phyloP scores from a whole-genome alignment of 2,113 vertebrate genomes.

The Emydura subglobosa region DNA sequence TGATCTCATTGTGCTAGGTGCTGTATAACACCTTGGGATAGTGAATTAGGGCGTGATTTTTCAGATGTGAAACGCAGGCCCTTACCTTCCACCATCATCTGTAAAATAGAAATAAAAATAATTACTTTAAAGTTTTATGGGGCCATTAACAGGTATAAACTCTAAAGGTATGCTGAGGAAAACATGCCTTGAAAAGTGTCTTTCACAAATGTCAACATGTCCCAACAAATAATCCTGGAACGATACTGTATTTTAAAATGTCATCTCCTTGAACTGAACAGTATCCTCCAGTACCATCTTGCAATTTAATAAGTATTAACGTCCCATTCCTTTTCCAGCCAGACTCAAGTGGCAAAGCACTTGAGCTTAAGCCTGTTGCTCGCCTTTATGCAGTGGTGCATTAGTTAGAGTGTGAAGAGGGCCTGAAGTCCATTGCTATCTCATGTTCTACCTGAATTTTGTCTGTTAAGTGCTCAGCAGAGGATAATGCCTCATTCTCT shows the following conservation, averaged over 20 bases:
- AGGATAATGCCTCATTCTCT: slow-evolving; percentile 62
- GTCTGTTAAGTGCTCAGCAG: slow-evolving; percentile 32
- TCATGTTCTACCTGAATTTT: neutral
- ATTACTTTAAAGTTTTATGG: neutral
- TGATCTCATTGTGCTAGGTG: neutral
- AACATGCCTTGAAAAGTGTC: neutral
- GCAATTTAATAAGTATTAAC: neutral
- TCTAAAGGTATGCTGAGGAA: neutral
- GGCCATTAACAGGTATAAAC: neutral
- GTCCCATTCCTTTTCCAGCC: neutral
- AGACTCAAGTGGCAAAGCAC: neutral
- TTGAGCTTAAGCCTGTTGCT: neutral
- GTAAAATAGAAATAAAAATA: neutral
- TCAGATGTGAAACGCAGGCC: neutral
- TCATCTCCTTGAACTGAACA: neutral
- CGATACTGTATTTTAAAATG: neutral
- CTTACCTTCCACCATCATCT: neutral
- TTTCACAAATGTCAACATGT: neutral
- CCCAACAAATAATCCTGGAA: neutral
- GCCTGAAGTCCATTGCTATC: slow-evolving; percentile 32
- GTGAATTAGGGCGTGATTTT: neutral
- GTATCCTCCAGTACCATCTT: neutral
- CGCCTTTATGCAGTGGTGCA: neutral
- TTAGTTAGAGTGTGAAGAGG: neutral
- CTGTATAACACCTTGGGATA: neutral